These are phyloP conservation scores for Cyprinodon brontotheroides DNA, from an alignment of 2,113 vertebrate genomes.

Conservation along the genomic window DNA sequence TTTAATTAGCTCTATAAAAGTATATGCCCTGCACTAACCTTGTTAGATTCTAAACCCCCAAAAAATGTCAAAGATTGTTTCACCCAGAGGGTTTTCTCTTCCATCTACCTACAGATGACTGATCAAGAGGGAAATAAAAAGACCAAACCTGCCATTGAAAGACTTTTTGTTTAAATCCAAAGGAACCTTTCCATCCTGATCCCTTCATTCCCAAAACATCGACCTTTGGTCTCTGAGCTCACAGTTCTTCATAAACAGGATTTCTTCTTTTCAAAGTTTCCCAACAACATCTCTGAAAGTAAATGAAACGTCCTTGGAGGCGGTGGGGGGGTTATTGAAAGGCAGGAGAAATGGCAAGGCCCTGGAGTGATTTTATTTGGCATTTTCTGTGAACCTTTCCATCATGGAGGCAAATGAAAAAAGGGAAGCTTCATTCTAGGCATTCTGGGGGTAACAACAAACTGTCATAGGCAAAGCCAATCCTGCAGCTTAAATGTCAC, in stretches of 20 bases:
- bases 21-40: background rate
- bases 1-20: too few species aligned
- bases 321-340: background rate
- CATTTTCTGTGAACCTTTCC: slow-evolving; percentile 58
- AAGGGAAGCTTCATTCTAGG: slow-evolving; percentile 25
- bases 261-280: background rate
- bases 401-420: slow-evolving; percentile 12
- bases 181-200: background rate
- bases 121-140: background rate
- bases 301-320: background rate
- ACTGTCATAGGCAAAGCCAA: slow-evolving; percentile 25
- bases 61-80: background rate
- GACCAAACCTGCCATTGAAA: too few species aligned
- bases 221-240: background rate
- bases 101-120: background rate
- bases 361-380: slow-evolving; percentile 22
- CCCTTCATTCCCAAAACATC: background rate
- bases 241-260: slow-evolving; percentile 8
- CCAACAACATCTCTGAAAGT: background rate
- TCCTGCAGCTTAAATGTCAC: slow-evolving; percentile 45
- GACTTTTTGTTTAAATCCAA: background rate
- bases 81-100: background rate
- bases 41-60: too few species aligned
- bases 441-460: slow-evolving; percentile 40
- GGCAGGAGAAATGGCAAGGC: background rate